These are phyloP conservation scores for Gobiocypris rarus DNA, from an alignment of 2,113 vertebrate genomes.

Conservation along the genomic window DNA sequence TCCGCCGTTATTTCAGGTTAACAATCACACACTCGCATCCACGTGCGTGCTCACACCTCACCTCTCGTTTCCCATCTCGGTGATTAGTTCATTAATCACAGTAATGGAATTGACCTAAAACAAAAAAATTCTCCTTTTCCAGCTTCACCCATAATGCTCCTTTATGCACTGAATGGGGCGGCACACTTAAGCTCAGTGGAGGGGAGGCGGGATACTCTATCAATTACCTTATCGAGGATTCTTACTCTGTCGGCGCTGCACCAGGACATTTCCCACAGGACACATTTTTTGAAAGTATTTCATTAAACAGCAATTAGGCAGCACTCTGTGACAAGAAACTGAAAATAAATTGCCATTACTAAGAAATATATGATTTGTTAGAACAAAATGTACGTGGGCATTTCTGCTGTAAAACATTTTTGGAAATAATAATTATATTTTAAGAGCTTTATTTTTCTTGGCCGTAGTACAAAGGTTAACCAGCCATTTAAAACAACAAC, in stretches of 20 bases:
- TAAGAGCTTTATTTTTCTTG: not conserved
- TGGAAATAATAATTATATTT: not conserved
- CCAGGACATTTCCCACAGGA: constrained; percentile 21
- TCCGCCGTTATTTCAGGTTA: not conserved
- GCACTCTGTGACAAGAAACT: not conserved
- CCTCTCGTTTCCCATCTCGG: constrained; percentile 67
- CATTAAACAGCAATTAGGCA: constrained; percentile 26
- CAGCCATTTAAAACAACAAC: not conserved
- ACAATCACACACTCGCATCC: not conserved
- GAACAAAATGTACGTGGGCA: not conserved
- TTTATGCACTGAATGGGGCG: constrained; percentile 59
- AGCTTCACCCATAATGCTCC: constrained; percentile 56
- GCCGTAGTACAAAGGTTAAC: not conserved
- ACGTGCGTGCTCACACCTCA: constrained; percentile 6
- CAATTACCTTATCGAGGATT: constrained; percentile 47
- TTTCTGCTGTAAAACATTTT: not conserved
- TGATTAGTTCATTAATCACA: constrained; percentile 78
- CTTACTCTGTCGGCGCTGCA: not conserved
- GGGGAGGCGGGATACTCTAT: constrained; percentile 57
- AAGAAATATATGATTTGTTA: constrained; percentile 33
- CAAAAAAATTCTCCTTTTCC: constrained; percentile 67
- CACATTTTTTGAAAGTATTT: constrained; percentile 22
- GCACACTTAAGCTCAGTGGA: constrained; percentile 50
- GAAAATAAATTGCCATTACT: constrained; percentile 6
- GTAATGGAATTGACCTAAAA: constrained; percentile 73